Percentiles rank a stretch among this genome's conserved stretches.
phyloP scores from a whole-genome alignment of 2,888 invertebrate genomes.

The Philaethria dido region DNA sequence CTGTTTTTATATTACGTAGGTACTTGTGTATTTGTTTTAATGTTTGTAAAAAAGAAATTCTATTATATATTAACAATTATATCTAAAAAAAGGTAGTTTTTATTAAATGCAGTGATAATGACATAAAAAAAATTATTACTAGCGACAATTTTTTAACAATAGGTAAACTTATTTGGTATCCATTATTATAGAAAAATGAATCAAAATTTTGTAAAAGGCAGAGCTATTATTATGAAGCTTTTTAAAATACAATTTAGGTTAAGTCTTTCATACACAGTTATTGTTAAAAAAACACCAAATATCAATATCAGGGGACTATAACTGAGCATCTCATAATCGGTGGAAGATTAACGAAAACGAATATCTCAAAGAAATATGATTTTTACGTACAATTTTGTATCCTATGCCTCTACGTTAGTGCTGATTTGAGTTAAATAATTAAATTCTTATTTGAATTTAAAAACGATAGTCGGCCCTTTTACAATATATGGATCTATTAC shows the following conservation, averaged over 20 bases:
- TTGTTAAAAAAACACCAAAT: constrained; percentile 20
- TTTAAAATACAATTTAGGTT: constrained; percentile 28
- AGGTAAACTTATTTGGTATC: too few relatives aligned
- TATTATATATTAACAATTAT: too few relatives aligned
- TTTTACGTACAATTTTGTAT: constrained; percentile 50
- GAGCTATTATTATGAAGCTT: not conserved
- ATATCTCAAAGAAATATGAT: constrained; percentile 17
- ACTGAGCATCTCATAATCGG: constrained; percentile 38
- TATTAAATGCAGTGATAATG: not conserved
- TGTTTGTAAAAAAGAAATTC: too few relatives aligned
- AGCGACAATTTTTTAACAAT: too few relatives aligned
- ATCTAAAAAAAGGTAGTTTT: not conserved
- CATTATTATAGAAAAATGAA: not conserved
- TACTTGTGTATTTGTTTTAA: too few relatives aligned
- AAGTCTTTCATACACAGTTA: constrained; percentile 25
- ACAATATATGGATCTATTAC: constrained; percentile 76
- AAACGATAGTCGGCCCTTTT: constrained; percentile 61
- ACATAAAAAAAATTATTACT: not conserved
- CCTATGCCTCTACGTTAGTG: constrained; percentile 50
- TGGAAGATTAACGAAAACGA: constrained; percentile 46
- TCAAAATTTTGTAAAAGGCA: not conserved
- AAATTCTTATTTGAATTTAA: constrained; percentile 41
- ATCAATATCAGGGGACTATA: constrained; percentile 25
- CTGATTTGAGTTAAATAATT: constrained; percentile 38
- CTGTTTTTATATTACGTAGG: too few relatives aligned